These are phyloP conservation scores for Pterocles burchelli DNA, from an alignment of 2,113 vertebrate genomes.

Conservation along the genomic window DNA sequence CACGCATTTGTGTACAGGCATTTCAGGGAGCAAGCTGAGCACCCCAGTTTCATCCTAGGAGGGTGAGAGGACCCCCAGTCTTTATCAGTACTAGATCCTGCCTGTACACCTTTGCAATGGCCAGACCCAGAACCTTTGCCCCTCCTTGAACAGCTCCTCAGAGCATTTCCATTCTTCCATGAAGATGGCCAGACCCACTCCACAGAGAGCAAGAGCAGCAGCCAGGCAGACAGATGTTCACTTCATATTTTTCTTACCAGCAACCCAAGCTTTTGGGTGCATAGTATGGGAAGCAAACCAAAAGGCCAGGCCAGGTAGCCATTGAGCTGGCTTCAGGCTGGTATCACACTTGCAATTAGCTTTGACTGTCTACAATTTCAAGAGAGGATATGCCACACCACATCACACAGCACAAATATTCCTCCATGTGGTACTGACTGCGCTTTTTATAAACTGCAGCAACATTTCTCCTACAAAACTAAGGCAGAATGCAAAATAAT, in stretches of 20 bases:
- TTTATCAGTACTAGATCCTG: too few relatives aligned
- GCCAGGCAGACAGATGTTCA: not conserved
- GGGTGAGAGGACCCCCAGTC: too few relatives aligned
- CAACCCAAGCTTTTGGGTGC: not conserved
- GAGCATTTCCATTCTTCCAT: not conserved
- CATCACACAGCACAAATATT: constrained; percentile 61
- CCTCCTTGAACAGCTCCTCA: not conserved
- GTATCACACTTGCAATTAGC: constrained; percentile 53
- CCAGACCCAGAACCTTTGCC: not conserved
- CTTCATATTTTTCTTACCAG: not conserved
- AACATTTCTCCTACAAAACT: constrained; percentile 31
- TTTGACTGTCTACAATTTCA: constrained; percentile 63
- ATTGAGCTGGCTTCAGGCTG: not conserved
- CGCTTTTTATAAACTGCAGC: constrained; percentile 70
- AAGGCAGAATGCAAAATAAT: not conserved
- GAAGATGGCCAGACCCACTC: not conserved
- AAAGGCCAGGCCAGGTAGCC: not conserved
- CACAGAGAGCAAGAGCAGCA: not conserved
- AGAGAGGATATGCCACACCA: constrained; percentile 18
- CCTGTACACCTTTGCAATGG: not conserved
- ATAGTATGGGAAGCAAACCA: not conserved
- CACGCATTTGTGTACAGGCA: too few relatives aligned
- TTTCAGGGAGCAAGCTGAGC: too few relatives aligned
- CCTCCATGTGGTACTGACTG: not conserved
- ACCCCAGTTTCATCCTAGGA: too few relatives aligned